phyloP scores from a whole-genome alignment of 2,888 invertebrate genomes.

The Metacarcinus magister region DNA sequence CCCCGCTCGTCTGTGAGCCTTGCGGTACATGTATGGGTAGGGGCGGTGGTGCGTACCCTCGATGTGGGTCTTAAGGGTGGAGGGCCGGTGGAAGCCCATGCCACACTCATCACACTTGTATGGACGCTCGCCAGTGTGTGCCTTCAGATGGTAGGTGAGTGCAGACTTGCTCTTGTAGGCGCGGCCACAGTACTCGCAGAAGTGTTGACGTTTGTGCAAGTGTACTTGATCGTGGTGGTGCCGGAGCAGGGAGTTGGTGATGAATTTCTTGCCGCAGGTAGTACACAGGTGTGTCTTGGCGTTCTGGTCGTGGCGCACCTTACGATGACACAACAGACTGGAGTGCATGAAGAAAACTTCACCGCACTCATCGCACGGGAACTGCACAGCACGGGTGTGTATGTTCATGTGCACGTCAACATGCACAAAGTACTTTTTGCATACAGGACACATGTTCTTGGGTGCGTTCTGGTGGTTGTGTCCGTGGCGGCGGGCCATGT shows the following conservation, averaged over 20 bases:
- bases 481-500: constrained; percentile 66
- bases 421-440: constrained; percentile 76
- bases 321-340: constrained; percentile 70
- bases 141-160: constrained; percentile 73
- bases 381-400: constrained; percentile 77
- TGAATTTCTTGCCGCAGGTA: constrained; percentile 68
- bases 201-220: constrained; percentile 66
- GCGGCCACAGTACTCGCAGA: constrained; percentile 72
- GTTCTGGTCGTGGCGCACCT: constrained; percentile 65
- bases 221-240: constrained; percentile 75
- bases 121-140: constrained; percentile 68
- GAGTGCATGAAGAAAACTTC: constrained; percentile 77
- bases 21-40: constrained; percentile 70
- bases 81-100: constrained; percentile 72
- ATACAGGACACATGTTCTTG: constrained; percentile 72
- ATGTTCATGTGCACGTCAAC: constrained; percentile 77
- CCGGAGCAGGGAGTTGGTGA: constrained; percentile 64
- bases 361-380: constrained; percentile 71
- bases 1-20: constrained; percentile 68
- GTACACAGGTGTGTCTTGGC: constrained; percentile 62
- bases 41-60: constrained; percentile 70
- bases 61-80: constrained; percentile 75
- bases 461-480: constrained; percentile 60
- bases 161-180: constrained; percentile 76
- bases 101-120: constrained; percentile 74